Conservation (phyloP, 2,113 vertebrate species). For the Catharus fuscescens region DNA sequence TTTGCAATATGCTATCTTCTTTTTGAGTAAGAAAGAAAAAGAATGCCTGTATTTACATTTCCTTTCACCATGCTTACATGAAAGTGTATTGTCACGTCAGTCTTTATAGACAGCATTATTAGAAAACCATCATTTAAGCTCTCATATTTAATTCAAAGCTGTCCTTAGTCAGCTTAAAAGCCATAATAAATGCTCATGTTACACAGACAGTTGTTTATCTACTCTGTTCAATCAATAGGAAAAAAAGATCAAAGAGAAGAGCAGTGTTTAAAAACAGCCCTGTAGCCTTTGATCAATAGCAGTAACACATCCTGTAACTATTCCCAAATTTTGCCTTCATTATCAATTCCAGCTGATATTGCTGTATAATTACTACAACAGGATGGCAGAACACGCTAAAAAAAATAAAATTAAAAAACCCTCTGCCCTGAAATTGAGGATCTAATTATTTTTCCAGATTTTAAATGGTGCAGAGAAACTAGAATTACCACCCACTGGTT, state of each 20-base stretch:
- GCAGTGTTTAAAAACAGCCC: slow-evolving; percentile 17
- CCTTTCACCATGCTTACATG: not conserved
- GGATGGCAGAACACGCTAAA: not conserved
- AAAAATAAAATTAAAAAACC: not conserved
- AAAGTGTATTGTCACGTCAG: not conserved
- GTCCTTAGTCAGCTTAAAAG: slow-evolving; percentile 24
- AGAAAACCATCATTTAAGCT: not conserved
- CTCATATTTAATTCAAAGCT: not conserved
- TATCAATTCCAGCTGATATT: not conserved
- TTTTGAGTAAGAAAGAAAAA: not conserved
- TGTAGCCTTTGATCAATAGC: slow-evolving; percentile 6
- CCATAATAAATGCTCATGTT: not conserved
- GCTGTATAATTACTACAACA: not conserved
- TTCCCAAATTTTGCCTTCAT: not conserved
- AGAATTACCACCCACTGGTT: not conserved
- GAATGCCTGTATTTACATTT: not conserved
- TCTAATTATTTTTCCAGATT: not conserved
- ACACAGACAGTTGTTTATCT: not conserved
- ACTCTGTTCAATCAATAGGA: not conserved
- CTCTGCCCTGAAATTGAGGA: not conserved
- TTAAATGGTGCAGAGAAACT: not conserved
- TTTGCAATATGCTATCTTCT: not conserved
- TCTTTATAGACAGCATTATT: not conserved
- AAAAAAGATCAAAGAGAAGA: slow-evolving; percentile 12
- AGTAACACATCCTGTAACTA: not conserved